Evolutionary conservation across 64 coral and sea anemone species (phyloP).

Genomic region (Hydrozoanthus tunicans): DNA sequence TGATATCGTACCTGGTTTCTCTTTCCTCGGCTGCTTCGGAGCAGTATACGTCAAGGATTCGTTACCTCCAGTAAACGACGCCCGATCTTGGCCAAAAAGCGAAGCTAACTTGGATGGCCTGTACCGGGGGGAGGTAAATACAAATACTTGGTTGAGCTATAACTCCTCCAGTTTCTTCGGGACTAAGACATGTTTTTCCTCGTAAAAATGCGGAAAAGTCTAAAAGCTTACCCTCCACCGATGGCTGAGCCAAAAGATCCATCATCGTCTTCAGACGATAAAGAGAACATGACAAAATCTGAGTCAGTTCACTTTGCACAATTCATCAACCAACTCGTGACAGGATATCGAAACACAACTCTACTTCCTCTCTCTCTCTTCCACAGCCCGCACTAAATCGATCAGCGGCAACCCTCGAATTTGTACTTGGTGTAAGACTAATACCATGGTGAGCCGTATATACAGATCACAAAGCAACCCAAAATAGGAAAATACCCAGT

Average conservation of each 20-base stretch:
- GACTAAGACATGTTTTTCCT: background rate
- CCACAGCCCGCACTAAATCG: background rate
- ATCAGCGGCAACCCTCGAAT: background rate
- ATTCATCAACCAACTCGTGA: slow-evolving; percentile 55
- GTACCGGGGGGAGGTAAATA: background rate
- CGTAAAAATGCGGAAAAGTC: background rate
- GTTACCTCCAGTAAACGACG: slow-evolving; percentile 86
- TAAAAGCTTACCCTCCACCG: slow-evolving; percentile 67
- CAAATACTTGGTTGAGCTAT: no score
- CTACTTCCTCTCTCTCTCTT: slow-evolving; percentile 55
- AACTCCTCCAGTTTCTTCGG: background rate
- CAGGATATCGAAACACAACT: slow-evolving; percentile 45
- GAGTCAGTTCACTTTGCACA: background rate
- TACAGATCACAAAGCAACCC: background rate
- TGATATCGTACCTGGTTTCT: slow-evolving; percentile 71
- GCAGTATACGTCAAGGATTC: slow-evolving; percentile 97
- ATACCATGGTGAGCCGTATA: background rate
- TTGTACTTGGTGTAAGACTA: background rate
- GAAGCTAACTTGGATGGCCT: slow-evolving; percentile 91
- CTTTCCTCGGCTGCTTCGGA: slow-evolving; percentile 96
- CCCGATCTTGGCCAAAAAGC: slow-evolving; percentile 90
- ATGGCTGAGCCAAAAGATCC: slow-evolving; percentile 72
- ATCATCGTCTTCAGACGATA: slow-evolving; percentile 81
- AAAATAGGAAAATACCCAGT: no score
- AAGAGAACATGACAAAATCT: slow-evolving; percentile 73